Base-by-base conservation (phyloP, 1,140 invertebrate genomes). In the Pseudomyrmex flavicornis region DNA sequence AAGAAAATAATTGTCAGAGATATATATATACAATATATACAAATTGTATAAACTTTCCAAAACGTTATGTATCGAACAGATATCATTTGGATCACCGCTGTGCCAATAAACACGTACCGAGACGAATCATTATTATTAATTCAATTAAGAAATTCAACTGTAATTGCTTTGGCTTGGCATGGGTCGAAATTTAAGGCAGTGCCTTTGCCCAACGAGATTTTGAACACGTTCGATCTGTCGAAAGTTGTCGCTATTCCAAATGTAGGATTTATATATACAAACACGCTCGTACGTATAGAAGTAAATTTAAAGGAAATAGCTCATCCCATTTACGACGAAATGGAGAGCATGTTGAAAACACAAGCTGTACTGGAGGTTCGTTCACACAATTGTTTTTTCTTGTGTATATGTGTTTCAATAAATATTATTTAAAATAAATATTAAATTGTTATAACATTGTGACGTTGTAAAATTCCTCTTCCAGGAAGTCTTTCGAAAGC, bases 121-220 rank as follows among this genome's bases (percentile, higher is more conserved):
- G 86, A 92, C 5, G 93, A 93, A n/a, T 88, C 91, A 7, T 54
- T 93, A 15, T 56, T 93, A 50, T n/a, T 93, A 2, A 7, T 92
- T 2, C 90, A 93, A 73, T 59, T 88, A 12, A 82, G 85, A 73
- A 92, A 93, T 69, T 85, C 35, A 0, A 90, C 88, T 0, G 65
- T 91, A 7, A 35, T 90, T 0, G 83, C 84, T 13, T 74, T 92
- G 3, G 72, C 84, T n/a, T 93, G 92, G 92, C 80, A 90, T 2
- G 91, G 79, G 2, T 44, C 68, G 48, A 79, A 62, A 17, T 93
- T 92, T 54, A 79, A 85, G 54, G 70, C 17, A 8, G 74, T 86
- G 20, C 7, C 56, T 20, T 65, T 92, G n/a, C 88, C 90, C 2
- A 74, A 87, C n/a, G 13, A 80, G 3, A 15, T 75, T 22, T 66